These are phyloP conservation scores for Coluber constrictor DNA, from an alignment of 2,797 vertebrate genomes.

Conservation along the genomic window DNA sequence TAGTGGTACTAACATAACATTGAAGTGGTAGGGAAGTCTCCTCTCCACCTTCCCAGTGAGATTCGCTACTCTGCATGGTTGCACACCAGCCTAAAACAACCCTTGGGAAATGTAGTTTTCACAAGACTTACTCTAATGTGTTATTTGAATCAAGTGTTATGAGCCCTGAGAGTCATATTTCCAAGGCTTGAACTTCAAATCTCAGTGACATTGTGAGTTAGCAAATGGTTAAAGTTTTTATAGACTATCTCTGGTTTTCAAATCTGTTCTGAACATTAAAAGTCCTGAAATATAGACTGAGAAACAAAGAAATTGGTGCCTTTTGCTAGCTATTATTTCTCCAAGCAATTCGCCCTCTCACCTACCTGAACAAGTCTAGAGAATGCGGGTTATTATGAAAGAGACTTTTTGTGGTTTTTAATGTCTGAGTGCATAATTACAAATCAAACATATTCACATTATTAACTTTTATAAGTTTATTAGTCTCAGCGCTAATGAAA, in stretches of 20 bases:
- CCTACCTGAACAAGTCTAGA: slow-evolving; percentile 28
- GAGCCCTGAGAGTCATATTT: neutral
- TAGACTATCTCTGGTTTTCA: slow-evolving; percentile 35
- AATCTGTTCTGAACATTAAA: slow-evolving; percentile 33
- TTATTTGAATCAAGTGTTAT: neutral
- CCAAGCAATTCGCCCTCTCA: slow-evolving; percentile 28
- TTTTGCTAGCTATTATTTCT: slow-evolving; percentile 35
- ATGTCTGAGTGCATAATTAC: slow-evolving; percentile 73
- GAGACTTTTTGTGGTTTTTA: slow-evolving; percentile 59
- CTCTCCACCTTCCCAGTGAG: neutral
- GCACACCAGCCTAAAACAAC: neutral
- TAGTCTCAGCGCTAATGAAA: slow-evolving; percentile 79
- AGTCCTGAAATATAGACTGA: slow-evolving; percentile 43
- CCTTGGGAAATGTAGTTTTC: neutral
- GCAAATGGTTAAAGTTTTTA: slow-evolving; percentile 24
- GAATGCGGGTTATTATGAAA: slow-evolving; percentile 49
- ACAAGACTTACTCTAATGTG: neutral
- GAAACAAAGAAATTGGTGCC: slow-evolving; percentile 35
- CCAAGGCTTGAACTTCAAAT: neutral
- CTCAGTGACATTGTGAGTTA: slow-evolving; percentile 7
- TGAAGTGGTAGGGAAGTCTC: neutral
- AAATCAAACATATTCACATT: slow-evolving; percentile 83
- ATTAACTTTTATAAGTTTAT: slow-evolving; percentile 84
- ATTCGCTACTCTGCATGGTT: neutral
- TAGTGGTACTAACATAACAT: neutral